Conservation (phyloP, 2,797 vertebrate genomes). For the Dicrostonyx torquatus region DNA sequence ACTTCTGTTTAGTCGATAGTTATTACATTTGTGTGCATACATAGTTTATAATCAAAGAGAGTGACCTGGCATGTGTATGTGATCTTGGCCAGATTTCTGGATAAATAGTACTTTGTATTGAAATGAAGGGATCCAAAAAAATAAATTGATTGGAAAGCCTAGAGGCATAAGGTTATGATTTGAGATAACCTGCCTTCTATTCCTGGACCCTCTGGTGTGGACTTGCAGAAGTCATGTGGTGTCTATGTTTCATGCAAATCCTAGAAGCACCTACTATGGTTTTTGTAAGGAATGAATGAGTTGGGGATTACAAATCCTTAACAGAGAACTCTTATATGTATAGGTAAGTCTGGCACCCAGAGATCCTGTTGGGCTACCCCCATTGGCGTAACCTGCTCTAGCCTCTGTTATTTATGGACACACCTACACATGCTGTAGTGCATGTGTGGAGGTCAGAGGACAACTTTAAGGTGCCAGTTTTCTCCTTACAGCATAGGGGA, state of each 20-base stretch:
- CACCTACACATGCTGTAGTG: neutral
- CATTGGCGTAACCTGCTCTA: no score
- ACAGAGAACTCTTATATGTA: neutral
- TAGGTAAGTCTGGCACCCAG: neutral
- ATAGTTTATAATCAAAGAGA: neutral
- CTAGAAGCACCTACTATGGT: neutral
- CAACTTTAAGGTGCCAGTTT: neutral
- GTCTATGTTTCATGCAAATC: neutral
- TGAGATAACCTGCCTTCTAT: neutral
- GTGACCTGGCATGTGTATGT: no score
- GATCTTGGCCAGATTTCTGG: neutral
- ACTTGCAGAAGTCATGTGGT: accelerated
- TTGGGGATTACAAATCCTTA: neutral
- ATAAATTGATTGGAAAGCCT: neutral
- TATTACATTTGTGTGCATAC: neutral
- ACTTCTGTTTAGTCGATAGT: neutral
- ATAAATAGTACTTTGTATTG: accelerated
- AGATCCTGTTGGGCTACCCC: neutral
- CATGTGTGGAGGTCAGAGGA: neutral
- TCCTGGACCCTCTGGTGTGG: neutral
- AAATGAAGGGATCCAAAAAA: neutral
- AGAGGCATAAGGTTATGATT: neutral
- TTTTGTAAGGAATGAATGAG: neutral
- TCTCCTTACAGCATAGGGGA: neutral
- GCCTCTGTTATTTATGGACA: neutral